These are phyloP conservation scores for Lepidurus arcticus DNA, from an alignment of 1,140 invertebrate genomes.

Conservation along the genomic window DNA sequence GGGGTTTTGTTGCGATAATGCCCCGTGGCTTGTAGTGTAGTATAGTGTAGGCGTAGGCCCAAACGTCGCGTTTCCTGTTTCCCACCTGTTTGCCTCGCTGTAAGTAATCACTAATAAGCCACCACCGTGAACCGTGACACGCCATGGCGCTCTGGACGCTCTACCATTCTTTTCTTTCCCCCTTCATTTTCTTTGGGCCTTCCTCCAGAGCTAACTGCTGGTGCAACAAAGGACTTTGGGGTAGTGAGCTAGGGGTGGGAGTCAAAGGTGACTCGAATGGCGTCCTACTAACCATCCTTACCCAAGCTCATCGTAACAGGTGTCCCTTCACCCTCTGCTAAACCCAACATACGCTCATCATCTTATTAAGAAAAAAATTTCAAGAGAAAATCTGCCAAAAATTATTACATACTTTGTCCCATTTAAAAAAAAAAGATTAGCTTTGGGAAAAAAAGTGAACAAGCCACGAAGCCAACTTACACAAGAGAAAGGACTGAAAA, in stretches of 20 bases:
- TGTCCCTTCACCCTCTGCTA: neutral
- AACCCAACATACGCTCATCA: neutral
- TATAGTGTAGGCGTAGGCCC: constrained; percentile 2
- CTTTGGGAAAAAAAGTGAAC: neutral
- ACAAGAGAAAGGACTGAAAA: neutral
- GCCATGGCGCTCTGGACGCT: neutral
- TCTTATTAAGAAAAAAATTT: no score
- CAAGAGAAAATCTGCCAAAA: no score
- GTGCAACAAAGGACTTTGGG: neutral
- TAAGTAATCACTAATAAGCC: constrained; percentile 10
- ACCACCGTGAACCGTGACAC: constrained; percentile 20
- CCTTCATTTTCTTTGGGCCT: neutral
- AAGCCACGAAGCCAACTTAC: neutral
- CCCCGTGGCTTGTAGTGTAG: neutral
- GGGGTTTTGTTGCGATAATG: neutral
- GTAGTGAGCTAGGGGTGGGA: neutral
- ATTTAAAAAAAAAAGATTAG: neutral
- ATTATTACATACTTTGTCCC: neutral
- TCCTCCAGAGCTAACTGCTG: neutral
- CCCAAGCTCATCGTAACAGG: neutral
- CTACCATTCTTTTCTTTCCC: neutral
- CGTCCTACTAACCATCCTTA: neutral
- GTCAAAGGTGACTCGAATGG: neutral
- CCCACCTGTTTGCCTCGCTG: constrained; percentile 11
- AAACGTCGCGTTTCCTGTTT: neutral